Evolutionary conservation across 2,113 vertebrate species (phyloP), one percentile per base, ranked within the genome.

Genomic region (Laticauda colubrina): DNA sequence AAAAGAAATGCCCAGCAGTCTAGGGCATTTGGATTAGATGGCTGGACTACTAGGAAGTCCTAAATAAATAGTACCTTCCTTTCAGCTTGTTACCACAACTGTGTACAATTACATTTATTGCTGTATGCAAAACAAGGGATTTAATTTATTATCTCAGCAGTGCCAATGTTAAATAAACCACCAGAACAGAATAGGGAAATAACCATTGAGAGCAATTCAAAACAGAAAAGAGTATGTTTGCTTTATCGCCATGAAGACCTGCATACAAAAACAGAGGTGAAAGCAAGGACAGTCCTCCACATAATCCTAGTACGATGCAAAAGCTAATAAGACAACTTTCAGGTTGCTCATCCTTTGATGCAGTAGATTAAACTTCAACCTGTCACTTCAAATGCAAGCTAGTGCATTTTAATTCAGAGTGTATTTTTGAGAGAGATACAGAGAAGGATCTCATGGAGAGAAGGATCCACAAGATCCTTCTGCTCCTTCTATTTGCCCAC

Each of bases 1-100:
- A 24, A 54, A 93, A 92, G n/a, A 94, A 93, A 94, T 93, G 56
- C 64, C 93, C 64, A 95, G 85, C 45, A 75, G 29, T 54, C 95
- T 91, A 90, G 90, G 92, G 21, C 39, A 94, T 93, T 89, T 92
- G 34, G 48, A 91, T 86, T 75, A 92, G 48, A 90, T 55, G 89
- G 57, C 18, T 61, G 91, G 87, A 95, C 1, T 87, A 24, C 26
- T 56, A 92, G 69, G 11, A 54, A 26, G 89, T 14, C 14, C 57
- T 1, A 54, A 69, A 90, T 93, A 87, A 34, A 93, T 93, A 89
- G 85, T 51, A 57, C 93, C 48, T 92, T 95, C 24, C n/a, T 92
- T 96, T 43, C 43, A 64, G 34, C 88, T 90, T 94, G n/a, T 89
- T 90, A 56, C 81, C 86, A 85, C 85, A 94, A 48, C 54, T 61